Evolutionary conservation across 2,888 invertebrate genomes (phyloP), one percentile per base, ranked within the genome.

Genomic region (Nesidiocoris tenuis): DNA sequence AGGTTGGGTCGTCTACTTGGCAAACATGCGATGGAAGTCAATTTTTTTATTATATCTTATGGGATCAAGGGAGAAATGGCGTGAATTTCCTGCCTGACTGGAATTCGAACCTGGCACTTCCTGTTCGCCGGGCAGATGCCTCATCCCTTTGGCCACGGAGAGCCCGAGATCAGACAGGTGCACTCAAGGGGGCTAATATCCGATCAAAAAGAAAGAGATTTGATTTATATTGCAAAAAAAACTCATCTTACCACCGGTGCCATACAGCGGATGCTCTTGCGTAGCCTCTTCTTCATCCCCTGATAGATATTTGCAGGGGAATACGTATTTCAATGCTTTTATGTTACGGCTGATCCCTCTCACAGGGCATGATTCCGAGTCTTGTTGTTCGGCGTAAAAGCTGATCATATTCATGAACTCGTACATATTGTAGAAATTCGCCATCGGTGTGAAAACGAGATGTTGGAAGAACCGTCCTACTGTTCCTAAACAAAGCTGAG

Each of bases 391-490:
- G 0, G 89, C 87, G 81, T 89, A 92, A 86, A 90, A 90, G 0
- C 90, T 88, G n/a, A 93, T 82, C 85, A 93, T 89, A 76, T 91
- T 90, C 88, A 94, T 91, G 81, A 94, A 94, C 82, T 93, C 93
- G 82, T 90, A 93, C 59, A 94, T 86, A 82, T 93, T 93, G 83
- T 91, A 90, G 81, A 93, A 91, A 82, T 93, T 92, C 76, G 88
- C 85, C 85, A 90, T 90, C 0, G 93, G 93, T 39, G 88, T 87
- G 79, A 94, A 89, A 17, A 90, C 86, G 25, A 94, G 84, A 9
- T 86, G 86, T 76, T 89, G 86, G 80, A 93, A 87, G 81, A 88
- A 86, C 66, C 84, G 85, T 0, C 93, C 93, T 22, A 93, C 87
- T 78, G 87, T 87, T 61, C 88, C 86, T 56, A 93, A 84, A 80